Base-by-base conservation (phyloP, 2,888 invertebrate species). In the Drosophila setosimentum region DNA sequence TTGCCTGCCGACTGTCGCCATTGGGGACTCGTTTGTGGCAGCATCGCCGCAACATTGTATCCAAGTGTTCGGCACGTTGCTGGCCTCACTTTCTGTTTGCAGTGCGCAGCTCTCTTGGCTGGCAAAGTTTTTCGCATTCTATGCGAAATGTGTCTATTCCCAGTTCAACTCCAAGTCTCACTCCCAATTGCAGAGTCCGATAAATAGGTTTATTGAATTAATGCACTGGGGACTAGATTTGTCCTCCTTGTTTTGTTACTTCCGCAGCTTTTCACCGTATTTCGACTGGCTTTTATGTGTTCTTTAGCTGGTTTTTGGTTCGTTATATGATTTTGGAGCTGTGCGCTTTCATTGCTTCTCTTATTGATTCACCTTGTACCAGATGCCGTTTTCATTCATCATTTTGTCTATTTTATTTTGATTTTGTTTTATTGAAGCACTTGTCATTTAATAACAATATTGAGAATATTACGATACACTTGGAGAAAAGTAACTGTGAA, bases 131-230 rank as follows among this genome's bases (percentile, higher is more conserved):
- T 81, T 85, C 77, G 83, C 87, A 87, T 85, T 78, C 85, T 77
- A 57, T 73, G 77, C 82, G 67, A 77, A 80, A 54, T 80, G 68
- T 73, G 64, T 71, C 63, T 73, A 78, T 78, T 75, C 78, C 55
- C 61, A 62, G 61, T 57, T 50, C 63, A 68, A 65, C 61, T 54
- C 78, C 55, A 61, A 58, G 61, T 51, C 37, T 60, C 57, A 65
- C 57, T 50, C 50, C 42, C 73, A 8, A 40, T 18, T 21, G 73
- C 59, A 64, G 72, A 72, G 53, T 63, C 79, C 78, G 71, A 87
- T 85, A 85, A 85, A 85, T 83, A 81, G 85, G 85, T 87, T 85
- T 85, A 85, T 87, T 85, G 85, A 85, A 85, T 87, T 85, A 85
- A 85, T 85, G 68, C 87, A 70, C 81, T 66, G 48, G 75, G 71